Conservation (phyloP, 2,113 vertebrate species). For the Tapirus terrestris region DNA sequence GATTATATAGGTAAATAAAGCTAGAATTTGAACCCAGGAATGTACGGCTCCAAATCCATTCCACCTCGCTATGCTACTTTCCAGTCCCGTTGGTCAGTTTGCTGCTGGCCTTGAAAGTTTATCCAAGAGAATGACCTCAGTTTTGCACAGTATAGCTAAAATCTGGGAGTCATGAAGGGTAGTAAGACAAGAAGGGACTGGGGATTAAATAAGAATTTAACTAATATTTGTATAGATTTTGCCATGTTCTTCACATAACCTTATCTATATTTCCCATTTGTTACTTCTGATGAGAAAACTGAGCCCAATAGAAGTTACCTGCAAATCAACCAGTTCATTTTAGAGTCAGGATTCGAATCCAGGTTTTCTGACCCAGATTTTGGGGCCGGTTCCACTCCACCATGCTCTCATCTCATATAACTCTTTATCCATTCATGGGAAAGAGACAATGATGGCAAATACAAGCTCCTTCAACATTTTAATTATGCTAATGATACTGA, state of each 20-base stretch:
- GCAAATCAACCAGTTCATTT: background rate
- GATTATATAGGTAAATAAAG: background rate
- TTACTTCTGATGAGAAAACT: constrained; percentile 51
- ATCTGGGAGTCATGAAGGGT: background rate
- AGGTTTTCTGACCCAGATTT: background rate
- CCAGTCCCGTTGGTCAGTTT: background rate
- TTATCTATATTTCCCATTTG: background rate
- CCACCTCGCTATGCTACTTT: background rate
- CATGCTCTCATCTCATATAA: background rate
- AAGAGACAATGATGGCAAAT: background rate
- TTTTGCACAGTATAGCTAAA: background rate
- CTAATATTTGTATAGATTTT: background rate
- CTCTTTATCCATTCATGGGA: background rate
- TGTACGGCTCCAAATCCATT: background rate
- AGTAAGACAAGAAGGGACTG: background rate
- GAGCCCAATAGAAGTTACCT: background rate
- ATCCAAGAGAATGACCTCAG: background rate
- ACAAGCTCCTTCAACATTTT: background rate
- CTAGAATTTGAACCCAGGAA: background rate
- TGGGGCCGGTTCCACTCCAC: background rate
- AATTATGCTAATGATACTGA: background rate
- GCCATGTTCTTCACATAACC: background rate
- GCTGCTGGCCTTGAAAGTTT: constrained; percentile 11
- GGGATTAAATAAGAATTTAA: background rate
- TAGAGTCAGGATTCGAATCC: background rate